These are phyloP conservation scores for Fringilla coelebs DNA, from an alignment of 2,797 vertebrate genomes.

Conservation along the genomic window DNA sequence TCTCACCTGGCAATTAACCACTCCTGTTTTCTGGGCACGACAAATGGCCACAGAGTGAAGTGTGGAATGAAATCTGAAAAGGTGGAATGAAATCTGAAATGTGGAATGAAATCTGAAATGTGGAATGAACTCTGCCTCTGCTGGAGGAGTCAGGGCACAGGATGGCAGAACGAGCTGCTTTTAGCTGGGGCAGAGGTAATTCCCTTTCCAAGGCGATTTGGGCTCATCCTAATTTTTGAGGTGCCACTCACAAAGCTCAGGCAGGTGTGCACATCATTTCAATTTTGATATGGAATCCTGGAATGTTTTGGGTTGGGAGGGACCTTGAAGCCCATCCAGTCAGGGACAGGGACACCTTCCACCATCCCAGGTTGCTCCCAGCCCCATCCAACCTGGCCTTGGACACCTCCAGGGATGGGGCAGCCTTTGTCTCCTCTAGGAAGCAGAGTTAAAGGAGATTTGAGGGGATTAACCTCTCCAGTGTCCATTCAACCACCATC, in stretches of 20 bases:
- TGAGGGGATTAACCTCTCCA: background rate
- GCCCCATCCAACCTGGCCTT: fast-evolving
- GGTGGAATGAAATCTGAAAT: background rate
- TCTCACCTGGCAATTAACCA: background rate
- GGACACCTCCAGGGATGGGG: background rate
- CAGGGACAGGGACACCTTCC: background rate
- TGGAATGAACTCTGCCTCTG: background rate
- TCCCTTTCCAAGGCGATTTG: background rate
- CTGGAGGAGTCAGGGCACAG: background rate
- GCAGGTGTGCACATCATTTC: fast-evolving
- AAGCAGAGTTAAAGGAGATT: background rate
- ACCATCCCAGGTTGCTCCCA: background rate
- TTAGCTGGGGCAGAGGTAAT: background rate
- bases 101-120: background rate
- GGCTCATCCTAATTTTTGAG: background rate
- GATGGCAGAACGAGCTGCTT: background rate
- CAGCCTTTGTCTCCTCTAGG: background rate
- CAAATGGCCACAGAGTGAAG: background rate
- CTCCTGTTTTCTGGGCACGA: fast-evolving
- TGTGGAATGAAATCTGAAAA: background rate
- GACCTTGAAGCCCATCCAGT: background rate
- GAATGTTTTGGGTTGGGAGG: background rate
- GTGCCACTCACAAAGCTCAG: background rate
- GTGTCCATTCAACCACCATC: background rate
- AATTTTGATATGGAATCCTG: background rate